Conservation (phyloP, 2,797 vertebrate genomes). For the Graptemys geographica region DNA sequence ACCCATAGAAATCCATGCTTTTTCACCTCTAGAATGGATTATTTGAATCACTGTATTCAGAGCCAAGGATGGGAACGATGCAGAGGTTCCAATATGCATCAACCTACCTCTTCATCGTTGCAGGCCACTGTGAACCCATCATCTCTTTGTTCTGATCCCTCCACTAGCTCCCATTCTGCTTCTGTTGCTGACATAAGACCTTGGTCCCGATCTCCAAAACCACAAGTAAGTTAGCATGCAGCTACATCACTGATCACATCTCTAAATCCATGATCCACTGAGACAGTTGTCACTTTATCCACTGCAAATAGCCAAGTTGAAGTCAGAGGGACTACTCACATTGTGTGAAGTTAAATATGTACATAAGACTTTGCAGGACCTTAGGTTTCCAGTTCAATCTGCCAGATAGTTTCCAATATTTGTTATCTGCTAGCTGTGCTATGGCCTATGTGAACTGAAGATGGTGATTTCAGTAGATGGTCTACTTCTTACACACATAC, state of each 20-base stretch:
- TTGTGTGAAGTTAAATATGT: neutral
- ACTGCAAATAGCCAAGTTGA: neutral
- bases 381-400: neutral
- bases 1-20: neutral
- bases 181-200: neutral
- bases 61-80: too few relatives aligned
- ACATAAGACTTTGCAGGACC: neutral
- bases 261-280: neutral
- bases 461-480: neutral
- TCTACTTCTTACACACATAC: fast-evolving
- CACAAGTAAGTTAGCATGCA: too few relatives aligned
- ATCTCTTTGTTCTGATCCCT: neutral
- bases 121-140: neutral
- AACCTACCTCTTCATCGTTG: neutral
- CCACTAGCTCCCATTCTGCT: neutral
- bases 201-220: neutral
- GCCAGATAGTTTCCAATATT: neutral
- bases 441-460: neutral
- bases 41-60: neutral
- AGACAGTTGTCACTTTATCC: neutral
- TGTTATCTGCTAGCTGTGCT: neutral
- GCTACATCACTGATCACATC: neutral
- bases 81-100: too few relatives aligned
- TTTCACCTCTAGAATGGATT: neutral
- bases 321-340: neutral